Percentiles rank a stretch among this genome's conserved stretches.
These are phyloP conservation scores for Parascotia fuliginaria DNA, from an alignment of 2,888 invertebrate species.

Conservation along the genomic window DNA sequence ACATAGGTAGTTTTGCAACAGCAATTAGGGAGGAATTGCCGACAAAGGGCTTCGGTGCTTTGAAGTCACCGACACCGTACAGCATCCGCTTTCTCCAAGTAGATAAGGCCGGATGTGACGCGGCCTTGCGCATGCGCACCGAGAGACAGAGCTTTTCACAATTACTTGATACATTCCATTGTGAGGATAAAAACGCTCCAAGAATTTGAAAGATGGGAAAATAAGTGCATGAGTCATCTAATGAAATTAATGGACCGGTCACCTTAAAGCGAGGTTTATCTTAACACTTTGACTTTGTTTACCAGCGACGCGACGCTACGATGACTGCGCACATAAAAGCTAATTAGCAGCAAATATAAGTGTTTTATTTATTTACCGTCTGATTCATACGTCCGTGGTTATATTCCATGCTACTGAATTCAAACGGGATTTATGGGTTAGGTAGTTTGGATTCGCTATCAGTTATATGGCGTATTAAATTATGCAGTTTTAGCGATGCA, in stretches of 20 bases:
- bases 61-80: slow-evolving; percentile 67
- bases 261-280: slow-evolving; percentile 28
- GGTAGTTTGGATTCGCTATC: slow-evolving; percentile 51
- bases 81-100: slow-evolving; percentile 80
- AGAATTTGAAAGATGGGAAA: slow-evolving; percentile 55
- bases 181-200: slow-evolving; percentile 58
- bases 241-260: slow-evolving; percentile 43
- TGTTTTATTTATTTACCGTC: slow-evolving; percentile 39
- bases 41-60: slow-evolving; percentile 72
- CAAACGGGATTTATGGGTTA: slow-evolving; percentile 37
- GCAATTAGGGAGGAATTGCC: slow-evolving; percentile 67
- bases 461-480: slow-evolving; percentile 64
- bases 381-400: slow-evolving; percentile 34
- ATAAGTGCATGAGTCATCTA: slow-evolving; percentile 60
- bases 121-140: slow-evolving; percentile 66
- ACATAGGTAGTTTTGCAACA: slow-evolving; percentile 72
- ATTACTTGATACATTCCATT: slow-evolving; percentile 80
- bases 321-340: slow-evolving; percentile 35
- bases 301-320: slow-evolving; percentile 13
- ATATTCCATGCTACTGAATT: slow-evolving; percentile 40
- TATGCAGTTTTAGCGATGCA: slow-evolving; percentile 64
- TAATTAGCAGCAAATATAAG: slow-evolving; percentile 42
- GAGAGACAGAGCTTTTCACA: slow-evolving; percentile 79
- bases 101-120: slow-evolving; percentile 79
- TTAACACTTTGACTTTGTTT: slow-evolving; percentile 34